Evolutionary conservation across 2,113 vertebrate genomes (phyloP), one percentile per base, ranked within the genome.

Genomic region (Sphaerodactylus townsendi): DNA sequence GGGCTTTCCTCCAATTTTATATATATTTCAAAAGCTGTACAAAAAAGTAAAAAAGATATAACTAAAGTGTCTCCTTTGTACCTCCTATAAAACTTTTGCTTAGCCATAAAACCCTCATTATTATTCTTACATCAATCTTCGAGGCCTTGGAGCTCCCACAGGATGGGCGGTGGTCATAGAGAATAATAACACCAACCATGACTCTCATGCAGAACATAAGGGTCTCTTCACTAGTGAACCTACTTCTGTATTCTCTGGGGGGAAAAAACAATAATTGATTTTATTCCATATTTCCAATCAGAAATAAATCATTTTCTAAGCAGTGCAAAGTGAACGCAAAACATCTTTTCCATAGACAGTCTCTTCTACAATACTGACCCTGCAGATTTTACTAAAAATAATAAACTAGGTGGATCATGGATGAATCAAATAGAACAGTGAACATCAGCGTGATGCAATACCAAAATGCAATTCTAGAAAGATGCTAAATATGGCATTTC

Each of bases 121-220:
- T 84, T 56, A 39, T 56, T 75, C 98, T 98, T 96, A 99, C 98
- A 68, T 99, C 98, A 50, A 99, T 99, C 96, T 99, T 99, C 59
- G 98, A 99, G 28, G 98, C 97, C 95, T 98, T 99, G 95, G 97
- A 99, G 98, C 98, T 79, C 98, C 98, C 83, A 99, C 98, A 7
- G 98, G 98, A 93, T 99, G 98, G 44, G 99, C 98, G 0, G 28
- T 99, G 98, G 95, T 99, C 98, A 0, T 99, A 99, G 11, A 99
- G 97, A 91, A 99, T 99, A 91, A 99, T 99, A 90, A 99, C 98
- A 0, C 98, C 98, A 48, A 99, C 98, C 98, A 99, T 99, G 64
- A 99, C 98, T 92, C 98, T 94, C 98, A 99, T 99, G 95, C 98
- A 99, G 92, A 99, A 99, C 95, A 99, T 94, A 66, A 99, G 96